Base-by-base conservation (phyloP, 2,113 vertebrate genomes). In the Leptodactylus fuscus region DNA sequence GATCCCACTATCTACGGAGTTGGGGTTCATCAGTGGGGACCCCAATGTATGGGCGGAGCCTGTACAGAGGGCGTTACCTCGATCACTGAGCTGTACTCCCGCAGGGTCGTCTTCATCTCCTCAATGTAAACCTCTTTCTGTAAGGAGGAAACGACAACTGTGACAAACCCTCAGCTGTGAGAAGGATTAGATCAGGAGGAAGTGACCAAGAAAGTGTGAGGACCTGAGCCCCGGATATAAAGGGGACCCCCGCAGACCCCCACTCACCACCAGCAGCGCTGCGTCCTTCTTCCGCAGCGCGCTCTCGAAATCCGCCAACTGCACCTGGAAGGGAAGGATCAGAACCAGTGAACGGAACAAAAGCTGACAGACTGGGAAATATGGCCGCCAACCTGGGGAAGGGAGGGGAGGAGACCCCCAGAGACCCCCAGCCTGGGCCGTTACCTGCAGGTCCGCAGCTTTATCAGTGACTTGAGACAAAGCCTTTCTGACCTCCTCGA, bases 91-190 rank as follows among this genome's bases (percentile, higher is more conserved):
- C 93, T 92, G 15, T 94, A 96, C 87, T 98, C 97, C 87, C 88
- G 89, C 65, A 98, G 76, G 0, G 93, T 90, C 78, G 91, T 83
- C 81, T 94, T 94, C 46, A 98, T 92, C 49, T 98, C 96, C 79
- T 95, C 91, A 36, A 96, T 94, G 77, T 92, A 92, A 81, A 93
- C 88, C 69, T 91, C 90, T 86, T 94, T 98, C 97, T 98, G 93
- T 46, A 91, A 88, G 83, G 18, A 29, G 48, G 4, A 48, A 2
- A 5, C 27, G 6, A 60, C 2, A 13, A 2, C 3, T 3, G 2
- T 20, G 32, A 65, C 60, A 65, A 5, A 29, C 11, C 60, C 60
- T 65, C 60, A 32, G 60, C 58, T 8, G n/a, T n/a, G n/a, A n/a
- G n/a, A n/a, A n/a, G n/a, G n/a, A n/a, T n/a, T n/a, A n/a, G n/a